These are phyloP conservation scores for Enteromius paludinosus DNA, from an alignment of 2,797 vertebrate species.

Conservation along the genomic window DNA sequence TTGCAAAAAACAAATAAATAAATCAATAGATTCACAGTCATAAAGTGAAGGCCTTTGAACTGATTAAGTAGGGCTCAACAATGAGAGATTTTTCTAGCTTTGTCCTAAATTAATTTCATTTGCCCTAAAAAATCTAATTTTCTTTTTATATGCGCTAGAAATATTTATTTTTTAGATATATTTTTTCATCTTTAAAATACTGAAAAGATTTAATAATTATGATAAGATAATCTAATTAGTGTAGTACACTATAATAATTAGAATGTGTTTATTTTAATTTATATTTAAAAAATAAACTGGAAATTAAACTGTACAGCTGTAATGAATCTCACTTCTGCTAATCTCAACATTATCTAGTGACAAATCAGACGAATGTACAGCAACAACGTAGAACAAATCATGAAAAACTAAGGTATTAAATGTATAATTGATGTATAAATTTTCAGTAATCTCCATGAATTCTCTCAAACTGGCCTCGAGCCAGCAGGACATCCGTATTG, in stretches of 20 bases:
- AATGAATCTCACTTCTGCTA: not conserved
- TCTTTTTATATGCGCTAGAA: not conserved
- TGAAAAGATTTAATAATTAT: not conserved
- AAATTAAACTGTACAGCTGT: not conserved
- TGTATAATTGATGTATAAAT: not conserved
- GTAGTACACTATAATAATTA: not conserved
- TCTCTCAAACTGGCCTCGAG: not conserved
- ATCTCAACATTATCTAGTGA: not conserved
- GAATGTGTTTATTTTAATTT: not conserved
- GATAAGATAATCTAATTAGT: not conserved
- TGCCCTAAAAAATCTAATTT: not conserved
- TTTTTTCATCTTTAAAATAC: not conserved
- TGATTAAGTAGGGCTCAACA: not conserved
- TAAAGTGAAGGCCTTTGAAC: not conserved
- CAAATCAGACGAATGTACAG: not conserved
- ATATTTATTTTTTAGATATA: not conserved
- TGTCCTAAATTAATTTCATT: not conserved
- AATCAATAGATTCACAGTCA: no score
- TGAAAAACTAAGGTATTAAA: conserved; percentile 1
- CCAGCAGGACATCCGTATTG: not conserved
- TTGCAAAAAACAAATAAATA: not conserved
- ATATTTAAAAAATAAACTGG: not conserved
- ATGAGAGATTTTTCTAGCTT: not conserved
- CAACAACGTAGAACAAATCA: not conserved
- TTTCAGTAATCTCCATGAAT: not conserved